phyloP scores from a whole-genome alignment of 2,888 invertebrate genomes.

The Boloria euphrosyne region DNA sequence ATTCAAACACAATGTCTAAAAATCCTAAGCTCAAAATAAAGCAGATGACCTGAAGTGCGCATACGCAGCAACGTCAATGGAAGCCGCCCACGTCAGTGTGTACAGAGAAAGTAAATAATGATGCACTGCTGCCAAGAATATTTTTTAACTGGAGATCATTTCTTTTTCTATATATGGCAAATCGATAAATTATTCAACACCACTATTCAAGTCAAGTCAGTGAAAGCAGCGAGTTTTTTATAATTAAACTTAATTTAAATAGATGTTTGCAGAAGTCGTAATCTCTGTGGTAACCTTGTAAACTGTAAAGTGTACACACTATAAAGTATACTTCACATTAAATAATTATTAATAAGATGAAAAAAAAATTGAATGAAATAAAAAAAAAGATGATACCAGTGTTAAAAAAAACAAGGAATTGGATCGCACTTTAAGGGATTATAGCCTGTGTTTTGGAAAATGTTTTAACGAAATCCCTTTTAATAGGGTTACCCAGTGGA shows the following conservation, averaged over 20 bases:
- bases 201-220: constrained; percentile 13
- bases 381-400: no score
- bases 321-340: no score
- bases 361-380: no score
- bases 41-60: constrained; percentile 40
- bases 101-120: constrained; percentile 46
- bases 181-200: constrained; percentile 29
- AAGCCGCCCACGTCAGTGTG: constrained; percentile 39
- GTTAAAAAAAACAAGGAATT: no score
- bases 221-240: constrained; percentile 24
- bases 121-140: constrained; percentile 40
- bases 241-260: neutral
- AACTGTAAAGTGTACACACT: no score
- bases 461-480: no score
- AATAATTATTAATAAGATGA: no score
- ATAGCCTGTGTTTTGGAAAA: no score
- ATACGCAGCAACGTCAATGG: constrained; percentile 40
- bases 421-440: no score
- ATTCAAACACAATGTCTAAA: constrained; percentile 22
- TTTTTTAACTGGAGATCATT: constrained; percentile 18
- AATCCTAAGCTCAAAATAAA: constrained; percentile 42
- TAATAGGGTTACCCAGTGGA: no score
- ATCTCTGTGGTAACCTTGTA: no score
- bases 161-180: constrained; percentile 27
- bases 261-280: no score